Percentiles rank a stretch among this genome's conserved stretches.
Evolutionary conservation across 1,140 invertebrate species (phyloP).

Genomic region (Heliconius hewitsoni): DNA sequence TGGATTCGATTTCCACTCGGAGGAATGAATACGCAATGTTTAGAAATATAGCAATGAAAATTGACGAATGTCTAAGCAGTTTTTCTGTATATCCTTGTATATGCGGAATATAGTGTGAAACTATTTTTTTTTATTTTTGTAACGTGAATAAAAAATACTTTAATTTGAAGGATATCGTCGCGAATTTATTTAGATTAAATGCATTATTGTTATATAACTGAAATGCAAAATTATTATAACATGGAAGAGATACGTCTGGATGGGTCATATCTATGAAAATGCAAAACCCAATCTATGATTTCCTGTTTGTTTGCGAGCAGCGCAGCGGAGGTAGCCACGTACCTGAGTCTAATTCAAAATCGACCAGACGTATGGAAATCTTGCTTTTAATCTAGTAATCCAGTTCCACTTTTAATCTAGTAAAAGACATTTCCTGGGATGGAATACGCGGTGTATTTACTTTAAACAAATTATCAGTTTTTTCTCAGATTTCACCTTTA

Average conservation of each 20-base stretch:
- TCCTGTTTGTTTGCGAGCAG: not conserved
- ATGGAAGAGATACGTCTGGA: not conserved
- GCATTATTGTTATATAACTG: no score
- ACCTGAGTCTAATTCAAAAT: not conserved
- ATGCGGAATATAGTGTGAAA: no score
- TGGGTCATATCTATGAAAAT: slow-evolving; percentile 3
- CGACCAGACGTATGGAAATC: not conserved
- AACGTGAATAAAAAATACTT: no score
- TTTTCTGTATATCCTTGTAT: no score
- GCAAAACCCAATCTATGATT: not conserved
- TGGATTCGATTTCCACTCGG: no score
- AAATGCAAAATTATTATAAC: not conserved
- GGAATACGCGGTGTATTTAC: not conserved
- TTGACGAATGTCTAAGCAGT: no score
- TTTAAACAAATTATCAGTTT: not conserved
- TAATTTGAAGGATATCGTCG: no score
- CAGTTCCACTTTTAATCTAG: not conserved
- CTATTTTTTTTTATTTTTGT: no score
- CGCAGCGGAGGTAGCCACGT: not conserved
- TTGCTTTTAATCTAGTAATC: not conserved
- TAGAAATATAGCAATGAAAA: no score
- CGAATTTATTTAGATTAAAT: no score
- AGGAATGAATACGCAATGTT: no score
- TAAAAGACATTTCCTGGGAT: not conserved
- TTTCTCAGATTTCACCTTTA: not conserved